Evolutionary conservation across 2,888 invertebrate species (phyloP), one percentile per base, ranked within the genome.

Genomic region (Campoletis raptor): DNA sequence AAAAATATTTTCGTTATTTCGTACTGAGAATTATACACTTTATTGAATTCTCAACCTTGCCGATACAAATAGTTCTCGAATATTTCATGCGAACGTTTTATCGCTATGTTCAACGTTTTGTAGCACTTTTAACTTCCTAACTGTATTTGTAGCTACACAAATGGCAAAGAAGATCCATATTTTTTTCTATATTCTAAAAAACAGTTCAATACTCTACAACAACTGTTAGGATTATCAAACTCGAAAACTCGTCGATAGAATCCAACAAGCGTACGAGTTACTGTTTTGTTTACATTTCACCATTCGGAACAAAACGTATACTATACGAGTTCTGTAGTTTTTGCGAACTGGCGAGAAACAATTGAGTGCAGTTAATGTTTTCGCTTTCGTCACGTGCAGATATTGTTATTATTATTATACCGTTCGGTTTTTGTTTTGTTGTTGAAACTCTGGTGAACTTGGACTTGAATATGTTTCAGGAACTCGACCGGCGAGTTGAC

Each of bases 381-480:
- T n/a, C 18, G 12, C 12, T 74, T 74, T 74, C 57, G 37, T 74
- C 73, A 74, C 73, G 73, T 42, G 57, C 73, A 9, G 40, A 18
- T 74, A 40, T 24, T 74, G 21, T 74, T 40, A 15, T 74, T 57
- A 15, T 74, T 57, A 57, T 74, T n/a, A 21, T 40, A 40, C 37
- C 12, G 3, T 30, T 30, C 30, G 30, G 30, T 57, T 57, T 40
- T 21, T 9, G 6, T 74, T 74, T 73, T 57, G 36, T 21, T 37
- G 30, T 73, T 30, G 24, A 69, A 69, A 69, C 24, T 24, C 24
- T 24, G 40, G 40, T 45, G 69, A 45, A 42, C 40, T 42, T 42
- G 40, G 67, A 24, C 67, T 69, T 18, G 42, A 8, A 18, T 30
- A 30, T 48, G 48, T 70, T 30, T 70, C 48, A 40, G 48, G 70